These are phyloP conservation scores for Fragum sueziense DNA, from an alignment of 2,888 invertebrate species.

Conservation along the genomic window DNA sequence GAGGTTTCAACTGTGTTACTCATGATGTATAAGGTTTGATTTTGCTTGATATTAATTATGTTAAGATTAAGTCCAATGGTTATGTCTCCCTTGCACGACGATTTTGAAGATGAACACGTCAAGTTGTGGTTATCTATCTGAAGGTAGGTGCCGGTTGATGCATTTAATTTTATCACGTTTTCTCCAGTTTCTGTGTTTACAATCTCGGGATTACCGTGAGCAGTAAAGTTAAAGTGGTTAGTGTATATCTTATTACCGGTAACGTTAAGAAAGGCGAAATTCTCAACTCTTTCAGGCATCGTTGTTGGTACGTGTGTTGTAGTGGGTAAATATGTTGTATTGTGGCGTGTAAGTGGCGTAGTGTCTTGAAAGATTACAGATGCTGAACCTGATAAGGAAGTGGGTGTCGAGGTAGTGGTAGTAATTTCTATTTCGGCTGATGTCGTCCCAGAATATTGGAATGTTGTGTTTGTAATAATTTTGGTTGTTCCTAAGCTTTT, in stretches of 20 bases:
- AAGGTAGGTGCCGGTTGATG: constrained; percentile 41
- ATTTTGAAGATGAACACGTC: constrained; percentile 37
- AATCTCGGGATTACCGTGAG: constrained; percentile 43
- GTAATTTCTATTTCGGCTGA: too few species aligned
- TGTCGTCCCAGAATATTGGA: too few species aligned
- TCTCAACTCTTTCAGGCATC: constrained; percentile 13
- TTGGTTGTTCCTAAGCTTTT: too few species aligned
- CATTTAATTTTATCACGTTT: constrained; percentile 39
- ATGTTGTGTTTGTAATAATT: too few species aligned
- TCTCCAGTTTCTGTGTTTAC: constrained; percentile 10
- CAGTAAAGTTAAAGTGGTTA: constrained; percentile 31
- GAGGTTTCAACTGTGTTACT: not conserved
- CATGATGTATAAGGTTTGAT: constrained; percentile 32
- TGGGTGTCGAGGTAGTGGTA: too few species aligned
- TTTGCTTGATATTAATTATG: constrained; percentile 20
- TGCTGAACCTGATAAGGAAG: too few species aligned
- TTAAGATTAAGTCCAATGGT: constrained; percentile 44
- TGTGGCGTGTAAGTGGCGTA: too few species aligned
- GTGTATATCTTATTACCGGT: constrained; percentile 40
- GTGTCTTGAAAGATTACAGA: too few species aligned
- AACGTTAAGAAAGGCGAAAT: constrained; percentile 46
- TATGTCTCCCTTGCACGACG: constrained; percentile 43
- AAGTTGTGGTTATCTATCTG: constrained; percentile 38
- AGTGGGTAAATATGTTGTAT: not conserved
- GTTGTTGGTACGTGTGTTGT: constrained; percentile 2